Base-by-base conservation (phyloP, 2,888 invertebrate genomes). In the Melanostoma mellinum region DNA sequence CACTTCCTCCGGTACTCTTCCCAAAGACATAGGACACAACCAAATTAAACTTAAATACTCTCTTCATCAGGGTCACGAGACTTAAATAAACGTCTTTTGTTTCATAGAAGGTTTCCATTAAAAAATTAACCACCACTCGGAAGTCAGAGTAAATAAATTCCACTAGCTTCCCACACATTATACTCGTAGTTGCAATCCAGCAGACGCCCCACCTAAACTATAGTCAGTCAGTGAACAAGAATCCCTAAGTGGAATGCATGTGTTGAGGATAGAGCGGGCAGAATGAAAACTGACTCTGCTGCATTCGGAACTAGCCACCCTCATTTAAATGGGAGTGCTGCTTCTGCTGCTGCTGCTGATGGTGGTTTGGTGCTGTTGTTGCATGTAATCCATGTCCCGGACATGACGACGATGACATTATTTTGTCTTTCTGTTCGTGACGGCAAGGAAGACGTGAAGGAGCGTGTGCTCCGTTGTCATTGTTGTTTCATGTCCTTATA, bases 51-150 rank as follows among this genome's bases (percentile, higher is more conserved):
- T 20, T 20, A 20, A 33, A 38, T 44, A 40, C 72, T 36, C 72
- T 36, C 52, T 56, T 72, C n/a, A 78, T 73, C 60, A 78, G 60
- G 78, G 73, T 78, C 73, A 67, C 46, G 20, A 35, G 73, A 69
- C 69, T 63, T 80, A 69, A 74, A 74, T 74, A 80, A 60, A 74
- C 58, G 36, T 38, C 48, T 46, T 48, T 50, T 67, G 55, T 73
- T 73, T 42, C 50, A 63, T 56, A 73, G 68, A 78, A 82, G 73
- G 46, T 61, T 84, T 84, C 84, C 84, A 84, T 84, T 84, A 84
- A 84, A 84, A 84, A 84, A 84, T 79, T 79, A 84, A 74, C 79
- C 79, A 75, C 79, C 74, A 71, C 60, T 71, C 71, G 79, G 74
- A 71, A 73, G 74, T 55, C 67, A 67, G 55, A 58, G 75, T 79